Evolutionary conservation across 2,888 invertebrate genomes (phyloP).

Genomic region (Linyphia triangularis): DNA sequence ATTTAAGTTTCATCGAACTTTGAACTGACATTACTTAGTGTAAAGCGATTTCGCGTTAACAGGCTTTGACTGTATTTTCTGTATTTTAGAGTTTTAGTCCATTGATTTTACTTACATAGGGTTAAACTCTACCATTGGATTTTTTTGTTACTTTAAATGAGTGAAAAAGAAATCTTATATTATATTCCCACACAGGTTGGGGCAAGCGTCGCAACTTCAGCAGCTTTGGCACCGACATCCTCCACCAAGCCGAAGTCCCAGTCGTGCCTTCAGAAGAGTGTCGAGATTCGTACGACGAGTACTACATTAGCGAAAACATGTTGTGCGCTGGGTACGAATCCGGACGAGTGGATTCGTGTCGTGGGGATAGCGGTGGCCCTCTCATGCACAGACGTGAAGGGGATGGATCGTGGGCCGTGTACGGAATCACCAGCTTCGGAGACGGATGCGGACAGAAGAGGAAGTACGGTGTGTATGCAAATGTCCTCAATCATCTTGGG

Average conservation of each 20-base stretch:
- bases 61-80: no score
- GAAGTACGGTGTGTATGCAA: conserved; percentile 90
- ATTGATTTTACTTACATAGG: no score
- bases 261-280: conserved; percentile 89
- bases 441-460: conserved; percentile 96
- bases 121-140: no score
- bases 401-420: conserved; percentile 82
- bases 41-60: no score
- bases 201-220: conserved; percentile 81
- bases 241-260: conserved; percentile 94
- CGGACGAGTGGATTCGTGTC: conserved; percentile 93
- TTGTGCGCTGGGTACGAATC: conserved; percentile 92
- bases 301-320: conserved; percentile 92
- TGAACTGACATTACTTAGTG: no score
- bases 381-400: conserved; percentile 82
- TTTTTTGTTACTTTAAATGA: no score
- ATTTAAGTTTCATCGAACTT: no score
- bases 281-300: conserved; percentile 89
- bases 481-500: conserved; percentile 90
- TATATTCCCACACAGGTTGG: no score
- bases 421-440: conserved; percentile 96
- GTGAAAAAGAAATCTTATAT: no score
- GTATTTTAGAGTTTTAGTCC: no score
- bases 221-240: conserved; percentile 85
- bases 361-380: conserved; percentile 91